A percentile compares a stretch with the other conserved stretches of the same genome.
Evolutionary conservation across 2,113 vertebrate species (phyloP).

Genomic region (Carassius gibelio): DNA sequence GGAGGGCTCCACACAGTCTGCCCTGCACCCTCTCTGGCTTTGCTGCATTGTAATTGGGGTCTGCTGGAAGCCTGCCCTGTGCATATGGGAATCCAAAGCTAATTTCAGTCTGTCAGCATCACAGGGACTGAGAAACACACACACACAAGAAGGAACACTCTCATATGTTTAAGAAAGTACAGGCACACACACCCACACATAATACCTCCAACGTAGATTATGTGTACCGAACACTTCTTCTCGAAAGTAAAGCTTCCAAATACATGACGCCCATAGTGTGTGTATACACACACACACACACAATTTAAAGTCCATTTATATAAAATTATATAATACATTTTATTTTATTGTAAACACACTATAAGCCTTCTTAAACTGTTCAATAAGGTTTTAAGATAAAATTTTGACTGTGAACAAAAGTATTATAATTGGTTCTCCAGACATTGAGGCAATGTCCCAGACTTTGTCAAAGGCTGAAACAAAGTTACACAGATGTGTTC

Average conservation of each 20-base stretch:
- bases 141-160: slow-evolving; percentile 44
- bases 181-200: slow-evolving; percentile 24
- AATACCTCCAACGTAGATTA: slow-evolving; percentile 10
- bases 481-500: background rate
- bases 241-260: slow-evolving; percentile 2
- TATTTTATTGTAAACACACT: background rate
- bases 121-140: slow-evolving; percentile 41
- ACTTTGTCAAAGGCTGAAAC: background rate
- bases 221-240: background rate
- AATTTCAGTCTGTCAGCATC: slow-evolving; percentile 71
- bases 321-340: background rate
- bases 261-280: background rate
- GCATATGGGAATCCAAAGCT: slow-evolving; percentile 70
- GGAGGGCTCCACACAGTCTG: slow-evolving; percentile 77
- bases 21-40: slow-evolving; percentile 74
- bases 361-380: background rate
- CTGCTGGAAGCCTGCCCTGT: slow-evolving; percentile 73
- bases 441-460: slow-evolving; percentile 3
- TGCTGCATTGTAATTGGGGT: slow-evolving; percentile 76
- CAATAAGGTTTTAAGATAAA: background rate
- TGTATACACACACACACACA: no score
- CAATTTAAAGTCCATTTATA: no score
- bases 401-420: background rate
- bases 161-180: slow-evolving; percentile 24
- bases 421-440: background rate